Percentiles rank a stretch among this genome's conserved stretches.
Conservation (phyloP, 2,888 invertebrate species). For the Melanotus villosus region DNA sequence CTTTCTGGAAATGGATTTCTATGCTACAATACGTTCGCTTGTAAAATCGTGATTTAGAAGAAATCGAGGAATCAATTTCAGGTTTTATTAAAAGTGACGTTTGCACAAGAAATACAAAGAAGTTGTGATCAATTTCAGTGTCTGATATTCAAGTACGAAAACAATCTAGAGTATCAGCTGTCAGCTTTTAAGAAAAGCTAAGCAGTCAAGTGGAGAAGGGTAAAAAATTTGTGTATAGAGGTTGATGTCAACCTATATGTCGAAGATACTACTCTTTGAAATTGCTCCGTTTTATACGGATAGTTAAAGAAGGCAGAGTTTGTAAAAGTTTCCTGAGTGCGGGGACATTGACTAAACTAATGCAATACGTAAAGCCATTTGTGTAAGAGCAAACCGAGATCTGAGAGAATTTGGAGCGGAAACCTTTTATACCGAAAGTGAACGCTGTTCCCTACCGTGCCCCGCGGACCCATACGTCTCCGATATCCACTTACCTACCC, state of each 20-base stretch:
- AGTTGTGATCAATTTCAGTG: no score
- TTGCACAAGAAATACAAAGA: no score
- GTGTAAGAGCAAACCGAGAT: conserved; percentile 55
- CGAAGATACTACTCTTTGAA: conserved; percentile 33
- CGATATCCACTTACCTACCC: conserved; percentile 45
- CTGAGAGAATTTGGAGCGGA: conserved; percentile 53
- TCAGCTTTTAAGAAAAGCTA: no score
- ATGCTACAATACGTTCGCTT: no score
- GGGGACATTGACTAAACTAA: conserved; percentile 52
- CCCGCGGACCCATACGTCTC: conserved; percentile 45
- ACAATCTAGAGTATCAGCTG: no score
- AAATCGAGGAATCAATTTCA: no score
- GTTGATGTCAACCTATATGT: conserved; percentile 11
- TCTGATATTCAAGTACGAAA: no score
- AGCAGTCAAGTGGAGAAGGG: neutral
- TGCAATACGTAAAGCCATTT: conserved; percentile 54
- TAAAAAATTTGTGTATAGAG: conserved; percentile 1
- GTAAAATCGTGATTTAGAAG: no score
- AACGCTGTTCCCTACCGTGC: conserved; percentile 40
- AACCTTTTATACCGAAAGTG: conserved; percentile 61
- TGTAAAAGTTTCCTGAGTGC: conserved; percentile 50
- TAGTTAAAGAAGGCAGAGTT: conserved; percentile 50
- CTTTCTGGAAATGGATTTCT: no score
- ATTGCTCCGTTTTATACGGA: conserved; percentile 48
- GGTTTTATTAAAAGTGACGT: no score